phyloP scores from a whole-genome alignment of 2,888 invertebrate genomes.

The Drosophila trichaetosa region DNA sequence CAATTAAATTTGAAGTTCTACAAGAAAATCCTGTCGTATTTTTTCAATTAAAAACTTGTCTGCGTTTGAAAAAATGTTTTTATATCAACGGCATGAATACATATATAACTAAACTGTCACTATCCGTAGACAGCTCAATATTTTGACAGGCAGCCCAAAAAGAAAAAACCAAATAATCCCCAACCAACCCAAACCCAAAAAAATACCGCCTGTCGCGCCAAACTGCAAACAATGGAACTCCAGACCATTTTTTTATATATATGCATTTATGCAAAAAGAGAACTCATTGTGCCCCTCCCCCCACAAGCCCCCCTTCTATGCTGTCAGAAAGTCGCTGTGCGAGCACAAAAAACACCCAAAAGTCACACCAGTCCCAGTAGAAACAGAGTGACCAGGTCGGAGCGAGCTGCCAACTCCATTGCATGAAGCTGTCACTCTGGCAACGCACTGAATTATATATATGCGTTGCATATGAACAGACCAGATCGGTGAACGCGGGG shows the following conservation, averaged over 20 bases:
- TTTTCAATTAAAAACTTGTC: slow-evolving; percentile 54
- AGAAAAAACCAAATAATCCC: slow-evolving; percentile 1
- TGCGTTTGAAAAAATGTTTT: slow-evolving; percentile 42
- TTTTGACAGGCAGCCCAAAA: slow-evolving; percentile 64
- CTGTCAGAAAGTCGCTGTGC: slow-evolving; percentile 67
- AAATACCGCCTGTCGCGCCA: slow-evolving; percentile 35
- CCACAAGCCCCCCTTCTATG: slow-evolving; percentile 17
- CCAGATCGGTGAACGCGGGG: not conserved
- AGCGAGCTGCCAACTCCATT: slow-evolving; percentile 50
- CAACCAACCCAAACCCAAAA: slow-evolving; percentile 9
- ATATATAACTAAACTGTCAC: slow-evolving; percentile 48
- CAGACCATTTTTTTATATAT: slow-evolving; percentile 53
- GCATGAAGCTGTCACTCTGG: slow-evolving; percentile 66
- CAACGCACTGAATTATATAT: slow-evolving; percentile 72
- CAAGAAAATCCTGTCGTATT: not conserved
- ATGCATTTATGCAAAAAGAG: slow-evolving; percentile 78
- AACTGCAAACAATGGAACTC: slow-evolving; percentile 75
- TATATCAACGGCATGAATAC: slow-evolving; percentile 3
- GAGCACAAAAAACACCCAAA: slow-evolving; percentile 60
- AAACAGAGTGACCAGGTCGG: slow-evolving; percentile 16
- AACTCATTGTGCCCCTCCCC: slow-evolving; percentile 17
- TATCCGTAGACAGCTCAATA: slow-evolving; percentile 75
- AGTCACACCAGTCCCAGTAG: slow-evolving; percentile 65
- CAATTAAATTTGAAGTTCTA: not conserved
- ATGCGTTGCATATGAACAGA: slow-evolving; percentile 29